Evolutionary conservation across 2,888 invertebrate genomes (phyloP).

Genomic region (Philaethria dido): DNA sequence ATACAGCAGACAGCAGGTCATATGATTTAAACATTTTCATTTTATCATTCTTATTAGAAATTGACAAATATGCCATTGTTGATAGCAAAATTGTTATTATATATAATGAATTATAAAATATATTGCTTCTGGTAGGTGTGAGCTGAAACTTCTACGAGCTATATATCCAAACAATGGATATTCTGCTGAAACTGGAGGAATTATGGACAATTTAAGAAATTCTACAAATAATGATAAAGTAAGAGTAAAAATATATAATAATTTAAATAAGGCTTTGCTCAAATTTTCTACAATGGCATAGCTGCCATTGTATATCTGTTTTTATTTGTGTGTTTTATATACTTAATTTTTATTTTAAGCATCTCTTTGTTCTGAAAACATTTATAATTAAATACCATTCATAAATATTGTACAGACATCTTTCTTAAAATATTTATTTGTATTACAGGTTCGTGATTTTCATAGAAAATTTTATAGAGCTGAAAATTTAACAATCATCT

Average conservation of each 20-base stretch:
- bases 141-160: slow-evolving; percentile 85
- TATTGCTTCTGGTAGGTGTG: slow-evolving; percentile 69
- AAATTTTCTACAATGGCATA: too few relatives aligned
- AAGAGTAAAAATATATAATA: slow-evolving; percentile 44
- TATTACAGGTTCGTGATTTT: slow-evolving; percentile 88
- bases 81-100: background rate
- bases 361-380: background rate
- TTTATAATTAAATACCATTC: background rate
- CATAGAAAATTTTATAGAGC: slow-evolving; percentile 94
- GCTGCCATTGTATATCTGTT: too few relatives aligned
- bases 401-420: background rate
- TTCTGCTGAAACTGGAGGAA: slow-evolving; percentile 93
- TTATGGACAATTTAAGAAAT: slow-evolving; percentile 91
- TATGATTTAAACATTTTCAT: background rate
- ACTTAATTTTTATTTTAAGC: background rate
- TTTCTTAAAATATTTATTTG: slow-evolving; percentile 1
- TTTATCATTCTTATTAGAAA: background rate
- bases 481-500: slow-evolving; percentile 93
- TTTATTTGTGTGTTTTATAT: background rate
- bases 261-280: background rate
- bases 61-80: too few relatives aligned
- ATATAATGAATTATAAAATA: background rate
- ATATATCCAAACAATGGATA: slow-evolving; percentile 94
- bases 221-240: slow-evolving; percentile 93
- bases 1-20: slow-evolving; percentile 88